Conservation (phyloP, 2,797 vertebrate species). For the Sitta carolinensis region DNA sequence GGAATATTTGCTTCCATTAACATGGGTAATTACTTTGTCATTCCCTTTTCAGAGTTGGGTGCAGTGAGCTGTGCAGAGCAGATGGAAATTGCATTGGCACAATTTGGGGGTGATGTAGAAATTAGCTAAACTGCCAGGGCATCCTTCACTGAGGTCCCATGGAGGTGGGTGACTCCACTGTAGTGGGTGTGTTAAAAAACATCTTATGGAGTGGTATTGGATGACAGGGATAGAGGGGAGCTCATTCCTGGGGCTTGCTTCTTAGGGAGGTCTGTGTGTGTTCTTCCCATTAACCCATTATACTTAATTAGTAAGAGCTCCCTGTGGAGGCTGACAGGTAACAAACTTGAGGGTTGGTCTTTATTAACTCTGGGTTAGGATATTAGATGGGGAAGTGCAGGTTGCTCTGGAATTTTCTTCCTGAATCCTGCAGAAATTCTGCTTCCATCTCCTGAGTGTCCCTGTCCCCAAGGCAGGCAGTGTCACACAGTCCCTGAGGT, state of each 20-base stretch:
- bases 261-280: neutral
- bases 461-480: neutral
- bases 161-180: neutral
- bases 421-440: neutral
- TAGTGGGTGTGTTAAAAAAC: neutral
- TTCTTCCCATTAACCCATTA: neutral
- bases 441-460: neutral
- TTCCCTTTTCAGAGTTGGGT: neutral
- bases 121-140: neutral
- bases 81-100: neutral
- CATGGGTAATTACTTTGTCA: constrained; percentile 30
- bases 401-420: neutral
- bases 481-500: too few species aligned
- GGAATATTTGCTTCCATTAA: neutral
- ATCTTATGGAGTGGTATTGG: neutral
- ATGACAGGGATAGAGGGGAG: neutral
- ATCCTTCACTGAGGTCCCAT: neutral
- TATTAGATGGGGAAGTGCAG: neutral
- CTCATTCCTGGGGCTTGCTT: neutral
- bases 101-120: neutral
- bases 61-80: neutral
- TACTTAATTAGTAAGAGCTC: neutral
- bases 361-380: neutral
- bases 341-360: neutral
- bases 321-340: neutral